Evolutionary conservation across 1,140 invertebrate genomes (phyloP).

Genomic region (Heliothis subflexa): DNA sequence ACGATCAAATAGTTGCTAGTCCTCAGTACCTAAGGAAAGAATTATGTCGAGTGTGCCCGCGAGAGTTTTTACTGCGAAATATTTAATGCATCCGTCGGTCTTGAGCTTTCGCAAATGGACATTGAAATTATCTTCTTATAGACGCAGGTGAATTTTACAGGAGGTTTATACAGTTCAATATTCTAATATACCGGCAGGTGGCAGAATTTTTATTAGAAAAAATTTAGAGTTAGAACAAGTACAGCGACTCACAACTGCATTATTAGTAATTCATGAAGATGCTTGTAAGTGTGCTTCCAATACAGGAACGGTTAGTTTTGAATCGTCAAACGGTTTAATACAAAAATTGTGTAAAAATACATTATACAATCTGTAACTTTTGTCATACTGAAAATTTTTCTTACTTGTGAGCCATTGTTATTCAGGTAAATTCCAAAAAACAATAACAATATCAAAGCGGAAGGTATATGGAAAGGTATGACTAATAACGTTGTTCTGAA

Average conservation of each 20-base stretch:
- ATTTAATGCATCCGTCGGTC: conserved; percentile 40
- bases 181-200: conserved; percentile 33
- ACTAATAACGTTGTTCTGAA: conserved; percentile 6
- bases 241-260: not conserved
- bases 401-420: not conserved
- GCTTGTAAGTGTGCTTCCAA: not conserved
- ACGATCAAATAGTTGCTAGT: conserved; percentile 59
- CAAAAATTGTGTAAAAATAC: not conserved
- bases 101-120: conserved; percentile 40
- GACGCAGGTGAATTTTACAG: conserved; percentile 37
- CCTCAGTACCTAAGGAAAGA: conserved; percentile 46
- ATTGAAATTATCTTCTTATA: conserved; percentile 45
- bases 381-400: not conserved
- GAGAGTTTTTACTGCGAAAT: conserved; percentile 46
- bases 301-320: too few species aligned
- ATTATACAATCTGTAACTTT: not conserved
- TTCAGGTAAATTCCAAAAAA: not conserved
- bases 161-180: conserved; percentile 24
- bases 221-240: conserved; percentile 33
- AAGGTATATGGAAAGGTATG: conserved; percentile 4
- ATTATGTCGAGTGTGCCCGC: conserved; percentile 45
- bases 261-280: not conserved
- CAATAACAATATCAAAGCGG: conserved; percentile 14
- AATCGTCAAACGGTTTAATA: too few species aligned
- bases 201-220: conserved; percentile 7